Percentiles rank a stretch among this genome's conserved stretches.
Evolutionary conservation across 2,888 invertebrate genomes (phyloP).

Genomic region (Gymnosoma rotundatum): DNA sequence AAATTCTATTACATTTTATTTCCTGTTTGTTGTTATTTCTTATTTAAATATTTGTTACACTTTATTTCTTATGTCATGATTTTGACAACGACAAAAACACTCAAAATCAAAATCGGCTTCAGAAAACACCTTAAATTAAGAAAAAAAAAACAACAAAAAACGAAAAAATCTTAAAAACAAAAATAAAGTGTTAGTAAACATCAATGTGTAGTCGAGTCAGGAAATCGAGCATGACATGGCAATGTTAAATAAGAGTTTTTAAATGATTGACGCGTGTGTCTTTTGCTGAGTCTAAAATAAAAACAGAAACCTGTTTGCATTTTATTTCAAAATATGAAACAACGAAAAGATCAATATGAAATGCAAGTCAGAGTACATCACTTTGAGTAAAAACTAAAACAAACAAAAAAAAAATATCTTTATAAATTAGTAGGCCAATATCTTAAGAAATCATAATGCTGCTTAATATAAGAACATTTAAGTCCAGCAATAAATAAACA

Average conservation of each 20-base stretch:
- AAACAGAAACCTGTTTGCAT: conserved; percentile 37
- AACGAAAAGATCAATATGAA: conserved; percentile 44
- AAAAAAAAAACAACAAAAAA: neutral
- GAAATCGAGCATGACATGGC: conserved; percentile 81
- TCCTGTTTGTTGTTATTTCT: conserved; percentile 12
- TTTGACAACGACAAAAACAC: conserved; percentile 42
- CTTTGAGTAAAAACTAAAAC: conserved; percentile 11
- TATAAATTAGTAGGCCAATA: conserved; percentile 54
- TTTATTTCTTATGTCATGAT: conserved; percentile 45
- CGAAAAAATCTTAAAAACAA: neutral
- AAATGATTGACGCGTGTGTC: conserved; percentile 73
- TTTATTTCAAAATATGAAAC: conserved; percentile 7
- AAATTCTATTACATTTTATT: neutral
- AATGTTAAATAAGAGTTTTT: conserved; percentile 70
- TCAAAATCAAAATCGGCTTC: conserved; percentile 7
- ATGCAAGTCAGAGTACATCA: conserved; percentile 53
- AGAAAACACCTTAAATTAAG: conserved; percentile 28
- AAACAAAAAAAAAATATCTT: neutral
- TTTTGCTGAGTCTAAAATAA: conserved; percentile 42
- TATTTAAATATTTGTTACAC: neutral
- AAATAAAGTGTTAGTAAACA: conserved; percentile 32
- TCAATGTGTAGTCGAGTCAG: conserved; percentile 78
- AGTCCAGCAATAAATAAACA: conserved; percentile 11
- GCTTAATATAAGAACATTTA: conserved; percentile 24
- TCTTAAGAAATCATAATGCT: conserved; percentile 46